These are phyloP conservation scores for Nicator chloris DNA, from an alignment of 2,113 vertebrate species.

Conservation along the genomic window DNA sequence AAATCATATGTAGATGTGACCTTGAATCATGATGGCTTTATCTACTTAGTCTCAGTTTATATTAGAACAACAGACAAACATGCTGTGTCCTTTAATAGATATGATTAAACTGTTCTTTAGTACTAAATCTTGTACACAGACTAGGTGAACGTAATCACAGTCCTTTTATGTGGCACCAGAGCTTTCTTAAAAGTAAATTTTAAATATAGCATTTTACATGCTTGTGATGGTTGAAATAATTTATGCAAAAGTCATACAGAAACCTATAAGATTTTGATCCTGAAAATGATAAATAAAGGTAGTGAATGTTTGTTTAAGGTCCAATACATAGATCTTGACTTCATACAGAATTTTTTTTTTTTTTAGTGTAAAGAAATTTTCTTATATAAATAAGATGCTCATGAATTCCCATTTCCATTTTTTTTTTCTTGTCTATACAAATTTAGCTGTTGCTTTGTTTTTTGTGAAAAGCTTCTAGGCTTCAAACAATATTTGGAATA, in stretches of 20 bases:
- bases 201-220: neutral
- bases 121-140: neutral
- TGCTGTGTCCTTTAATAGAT: neutral
- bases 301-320: neutral
- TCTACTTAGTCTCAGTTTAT: neutral
- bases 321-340: neutral
- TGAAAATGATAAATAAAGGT: neutral
- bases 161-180: neutral
- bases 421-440: neutral
- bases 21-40: neutral
- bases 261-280: neutral
- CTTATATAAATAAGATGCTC: neutral
- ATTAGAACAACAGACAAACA: neutral
- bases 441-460: neutral
- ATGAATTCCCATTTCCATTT: neutral
- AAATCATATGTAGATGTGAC: neutral
- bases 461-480: neutral
- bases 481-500: neutral
- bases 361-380: neutral
- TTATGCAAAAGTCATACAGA: neutral
- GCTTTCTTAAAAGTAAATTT: neutral
- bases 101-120: neutral
- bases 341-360: neutral
- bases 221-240: neutral
- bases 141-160: neutral